Conservation (phyloP, 2,113 vertebrate genomes). For the Peromyscus maniculatus region DNA sequence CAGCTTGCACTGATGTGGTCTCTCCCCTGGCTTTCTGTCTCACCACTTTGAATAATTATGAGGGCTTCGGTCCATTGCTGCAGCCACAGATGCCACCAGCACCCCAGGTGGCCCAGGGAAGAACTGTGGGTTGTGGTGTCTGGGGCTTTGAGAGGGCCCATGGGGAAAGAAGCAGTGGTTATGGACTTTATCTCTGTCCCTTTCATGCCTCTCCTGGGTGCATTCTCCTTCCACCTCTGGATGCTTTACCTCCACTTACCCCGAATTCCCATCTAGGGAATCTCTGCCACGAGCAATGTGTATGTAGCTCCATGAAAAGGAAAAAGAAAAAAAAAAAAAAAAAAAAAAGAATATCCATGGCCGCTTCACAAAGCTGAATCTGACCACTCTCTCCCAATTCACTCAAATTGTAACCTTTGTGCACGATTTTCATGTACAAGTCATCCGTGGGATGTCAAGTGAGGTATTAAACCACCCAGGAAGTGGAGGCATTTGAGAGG, state of each 20-base stretch:
- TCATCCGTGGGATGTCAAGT: neutral
- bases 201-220: neutral
- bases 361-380: neutral
- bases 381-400: neutral
- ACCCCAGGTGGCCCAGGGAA: conserved; percentile 69
- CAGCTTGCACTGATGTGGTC: conserved; percentile 71
- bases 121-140: neutral
- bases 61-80: conserved; percentile 33
- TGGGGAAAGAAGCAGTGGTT: neutral
- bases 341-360: neutral
- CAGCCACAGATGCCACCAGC: conserved; percentile 66
- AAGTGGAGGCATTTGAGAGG: neutral
- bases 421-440: neutral
- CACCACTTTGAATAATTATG: conserved; percentile 73
- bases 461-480: neutral
- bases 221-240: no score
- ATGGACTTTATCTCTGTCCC: neutral
- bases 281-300: neutral
- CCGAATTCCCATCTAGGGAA: neutral
- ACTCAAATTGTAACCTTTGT: neutral
- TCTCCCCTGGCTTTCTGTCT: conserved; percentile 63
- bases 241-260: neutral
- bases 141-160: neutral
- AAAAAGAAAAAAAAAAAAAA: neutral
- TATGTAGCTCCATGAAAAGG: neutral